Evolutionary conservation across 2,797 vertebrate species (phyloP).

Genomic region (Parambassis ranga): DNA sequence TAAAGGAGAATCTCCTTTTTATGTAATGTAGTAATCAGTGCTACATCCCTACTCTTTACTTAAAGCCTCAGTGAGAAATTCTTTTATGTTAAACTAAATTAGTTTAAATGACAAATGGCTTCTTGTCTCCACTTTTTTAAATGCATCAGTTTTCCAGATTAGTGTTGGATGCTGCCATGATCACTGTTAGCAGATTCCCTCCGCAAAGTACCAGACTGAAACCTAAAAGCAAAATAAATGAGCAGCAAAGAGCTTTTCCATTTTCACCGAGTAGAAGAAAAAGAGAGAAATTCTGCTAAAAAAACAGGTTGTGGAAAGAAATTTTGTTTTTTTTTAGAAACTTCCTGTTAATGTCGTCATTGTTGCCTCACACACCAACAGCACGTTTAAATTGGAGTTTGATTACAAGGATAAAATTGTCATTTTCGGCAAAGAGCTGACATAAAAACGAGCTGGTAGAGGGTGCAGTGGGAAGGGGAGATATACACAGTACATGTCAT

Average conservation of each 20-base stretch:
- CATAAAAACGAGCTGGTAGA: not conserved
- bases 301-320: too few species aligned
- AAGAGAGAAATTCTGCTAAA: too few species aligned
- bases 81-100: not conserved
- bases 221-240: not conserved
- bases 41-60: not conserved
- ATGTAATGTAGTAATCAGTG: too few species aligned
- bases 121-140: conserved; percentile 1
- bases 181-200: not conserved
- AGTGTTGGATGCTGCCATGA: not conserved
- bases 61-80: not conserved
- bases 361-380: not conserved
- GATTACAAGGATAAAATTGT: not conserved
- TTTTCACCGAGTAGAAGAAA: not conserved
- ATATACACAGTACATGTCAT: not conserved
- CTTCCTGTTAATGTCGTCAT: conserved; percentile 6
- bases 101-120: not conserved
- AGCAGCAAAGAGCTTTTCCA: not conserved
- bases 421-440: not conserved
- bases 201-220: not conserved
- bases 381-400: not conserved
- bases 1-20: not conserved
- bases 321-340: too few species aligned
- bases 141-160: not conserved
- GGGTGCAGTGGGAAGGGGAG: not conserved